Conservation (phyloP, 2,888 invertebrate species). For the Piscicola geometra region DNA sequence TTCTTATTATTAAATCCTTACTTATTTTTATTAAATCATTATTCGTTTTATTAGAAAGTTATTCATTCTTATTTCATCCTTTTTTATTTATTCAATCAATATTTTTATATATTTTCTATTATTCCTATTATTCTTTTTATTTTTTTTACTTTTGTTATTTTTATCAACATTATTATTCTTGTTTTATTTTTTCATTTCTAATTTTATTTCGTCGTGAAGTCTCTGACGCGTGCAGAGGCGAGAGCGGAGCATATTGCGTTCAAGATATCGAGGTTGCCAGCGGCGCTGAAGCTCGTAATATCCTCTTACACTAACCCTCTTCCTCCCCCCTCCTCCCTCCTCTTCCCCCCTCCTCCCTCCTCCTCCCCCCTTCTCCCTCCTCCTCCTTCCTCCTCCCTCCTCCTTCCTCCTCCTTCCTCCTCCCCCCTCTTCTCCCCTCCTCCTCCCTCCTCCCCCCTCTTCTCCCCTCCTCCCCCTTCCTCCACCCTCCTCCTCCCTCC, state of each 20-base stretch:
- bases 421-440: neutral
- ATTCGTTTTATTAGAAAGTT: neutral
- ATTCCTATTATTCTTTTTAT: neutral
- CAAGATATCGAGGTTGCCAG: neutral
- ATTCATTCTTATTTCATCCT: neutral
- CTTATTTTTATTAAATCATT: conserved; percentile 7
- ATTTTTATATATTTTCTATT: too few species aligned
- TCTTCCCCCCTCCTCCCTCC: too few species aligned
- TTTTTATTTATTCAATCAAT: neutral
- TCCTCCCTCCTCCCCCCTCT: neutral
- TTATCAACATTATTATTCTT: neutral
- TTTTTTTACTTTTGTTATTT: neutral
- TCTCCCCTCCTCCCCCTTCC: neutral
- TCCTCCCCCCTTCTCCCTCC: too few species aligned
- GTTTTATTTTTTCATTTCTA: too few species aligned
- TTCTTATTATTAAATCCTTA: neutral
- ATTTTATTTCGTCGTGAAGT: too few species aligned
- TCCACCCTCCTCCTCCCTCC: neutral
- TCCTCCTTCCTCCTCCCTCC: neutral
- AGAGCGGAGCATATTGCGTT: too few species aligned
- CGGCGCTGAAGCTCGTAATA: too few species aligned
- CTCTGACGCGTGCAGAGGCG: too few species aligned
- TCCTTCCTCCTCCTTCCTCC: conserved; percentile 1
- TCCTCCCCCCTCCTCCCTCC: too few species aligned
- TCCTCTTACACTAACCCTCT: too few species aligned